phyloP scores from a whole-genome alignment of 2,113 vertebrate genomes.

The Mesoclemmys tuberculata region DNA sequence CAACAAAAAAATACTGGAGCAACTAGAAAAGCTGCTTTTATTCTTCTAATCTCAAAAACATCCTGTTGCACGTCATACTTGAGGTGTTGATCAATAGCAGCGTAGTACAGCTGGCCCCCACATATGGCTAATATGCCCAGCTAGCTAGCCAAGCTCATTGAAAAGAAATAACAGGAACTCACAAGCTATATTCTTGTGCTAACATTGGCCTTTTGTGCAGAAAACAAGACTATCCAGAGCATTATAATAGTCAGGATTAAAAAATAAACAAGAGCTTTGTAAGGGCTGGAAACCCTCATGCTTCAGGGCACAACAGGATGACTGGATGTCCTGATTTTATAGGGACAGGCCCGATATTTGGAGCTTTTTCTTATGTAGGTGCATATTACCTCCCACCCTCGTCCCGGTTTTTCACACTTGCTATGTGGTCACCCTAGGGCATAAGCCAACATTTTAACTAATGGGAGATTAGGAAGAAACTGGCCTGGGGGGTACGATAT shows the following conservation, averaged over 20 bases:
- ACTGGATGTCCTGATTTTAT: too few relatives aligned
- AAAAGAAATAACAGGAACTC: too few relatives aligned
- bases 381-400: too few relatives aligned
- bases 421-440: background rate
- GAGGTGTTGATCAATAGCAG: too few relatives aligned
- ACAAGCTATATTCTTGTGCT: background rate
- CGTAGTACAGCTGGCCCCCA: background rate
- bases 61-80: background rate
- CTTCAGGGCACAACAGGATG: background rate
- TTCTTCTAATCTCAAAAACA: background rate
- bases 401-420: too few relatives aligned
- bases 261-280: background rate
- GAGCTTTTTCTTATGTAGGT: too few relatives aligned
- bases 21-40: background rate
- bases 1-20: background rate
- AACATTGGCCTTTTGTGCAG: background rate
- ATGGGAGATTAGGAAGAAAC: background rate
- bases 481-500: background rate
- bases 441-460: background rate
- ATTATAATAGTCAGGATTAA: background rate
- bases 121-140: background rate
- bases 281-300: background rate
- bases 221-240: background rate
- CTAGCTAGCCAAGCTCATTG: background rate
- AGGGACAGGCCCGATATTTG: too few relatives aligned